Evolutionary conservation across 2,113 vertebrate species (phyloP).

Genomic region (Ahaetulla prasina): DNA sequence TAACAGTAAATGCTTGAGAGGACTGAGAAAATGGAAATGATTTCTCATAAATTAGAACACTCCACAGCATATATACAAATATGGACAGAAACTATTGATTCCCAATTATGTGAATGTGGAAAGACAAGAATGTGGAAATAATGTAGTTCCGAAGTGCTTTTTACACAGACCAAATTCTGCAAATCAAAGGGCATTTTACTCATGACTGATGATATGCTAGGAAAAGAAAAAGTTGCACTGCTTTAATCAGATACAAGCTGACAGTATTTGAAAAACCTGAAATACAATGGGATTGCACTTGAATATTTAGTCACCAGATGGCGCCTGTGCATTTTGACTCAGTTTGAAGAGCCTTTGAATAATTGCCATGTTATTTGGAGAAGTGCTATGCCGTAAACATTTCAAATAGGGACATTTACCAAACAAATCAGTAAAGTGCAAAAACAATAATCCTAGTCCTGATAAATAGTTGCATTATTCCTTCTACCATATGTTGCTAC

Average conservation of each 20-base stretch:
- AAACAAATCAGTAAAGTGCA: not conserved
- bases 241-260: not conserved
- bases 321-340: conserved; percentile 23
- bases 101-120: not conserved
- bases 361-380: not conserved
- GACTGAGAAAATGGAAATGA: not conserved
- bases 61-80: not conserved
- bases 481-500: not conserved
- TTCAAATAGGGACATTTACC: not conserved
- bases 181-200: not conserved
- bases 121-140: not conserved
- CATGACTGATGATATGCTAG: not conserved
- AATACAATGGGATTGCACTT: not conserved
- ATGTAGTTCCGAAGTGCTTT: not conserved
- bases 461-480: not conserved
- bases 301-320: conserved; percentile 43
- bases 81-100: not conserved
- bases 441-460: not conserved
- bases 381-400: not conserved
- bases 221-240: conserved; percentile 3
- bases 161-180: not conserved
- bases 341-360: fast-evolving
- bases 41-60: not conserved
- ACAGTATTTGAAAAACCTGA: not conserved
- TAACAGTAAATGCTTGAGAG: not conserved